Evolutionary conservation across 2,888 invertebrate species (phyloP).

Genomic region (Chymomyza fuscimana): DNA sequence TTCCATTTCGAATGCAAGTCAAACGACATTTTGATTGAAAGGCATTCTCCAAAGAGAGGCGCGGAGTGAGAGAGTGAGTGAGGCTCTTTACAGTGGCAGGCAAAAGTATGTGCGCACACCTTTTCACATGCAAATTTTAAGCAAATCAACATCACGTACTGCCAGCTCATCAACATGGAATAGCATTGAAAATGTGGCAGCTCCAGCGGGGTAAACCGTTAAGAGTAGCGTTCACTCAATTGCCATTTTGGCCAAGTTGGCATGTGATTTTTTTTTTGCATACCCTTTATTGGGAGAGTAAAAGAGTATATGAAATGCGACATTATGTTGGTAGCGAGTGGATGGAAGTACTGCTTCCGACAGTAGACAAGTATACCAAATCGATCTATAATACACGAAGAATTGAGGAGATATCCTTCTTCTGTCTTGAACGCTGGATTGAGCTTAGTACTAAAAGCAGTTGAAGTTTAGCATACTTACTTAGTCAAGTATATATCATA

Average conservation of each 20-base stretch:
- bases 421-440: too few species aligned
- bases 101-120: constrained; percentile 33
- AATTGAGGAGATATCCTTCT: too few species aligned
- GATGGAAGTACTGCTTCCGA: too few species aligned
- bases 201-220: not conserved
- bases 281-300: too few species aligned
- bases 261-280: constrained; percentile 60
- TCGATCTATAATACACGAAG: too few species aligned
- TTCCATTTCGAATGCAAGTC: constrained; percentile 29
- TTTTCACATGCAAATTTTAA: constrained; percentile 68
- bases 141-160: constrained; percentile 51
- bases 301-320: too few species aligned
- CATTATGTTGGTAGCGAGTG: too few species aligned
- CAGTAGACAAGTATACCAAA: too few species aligned
- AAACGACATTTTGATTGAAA: constrained; percentile 45
- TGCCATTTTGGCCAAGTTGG: constrained; percentile 45
- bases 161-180: constrained; percentile 53
- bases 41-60: not conserved
- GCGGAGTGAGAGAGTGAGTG: not conserved
- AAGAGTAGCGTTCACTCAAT: constrained; percentile 42
- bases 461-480: too few species aligned
- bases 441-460: too few species aligned
- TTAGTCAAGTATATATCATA: too few species aligned
- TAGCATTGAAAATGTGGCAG: not conserved
- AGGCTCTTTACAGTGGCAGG: not conserved